Base-by-base conservation (phyloP, 1,140 invertebrate species). In the Ganaspis sp. region DNA sequence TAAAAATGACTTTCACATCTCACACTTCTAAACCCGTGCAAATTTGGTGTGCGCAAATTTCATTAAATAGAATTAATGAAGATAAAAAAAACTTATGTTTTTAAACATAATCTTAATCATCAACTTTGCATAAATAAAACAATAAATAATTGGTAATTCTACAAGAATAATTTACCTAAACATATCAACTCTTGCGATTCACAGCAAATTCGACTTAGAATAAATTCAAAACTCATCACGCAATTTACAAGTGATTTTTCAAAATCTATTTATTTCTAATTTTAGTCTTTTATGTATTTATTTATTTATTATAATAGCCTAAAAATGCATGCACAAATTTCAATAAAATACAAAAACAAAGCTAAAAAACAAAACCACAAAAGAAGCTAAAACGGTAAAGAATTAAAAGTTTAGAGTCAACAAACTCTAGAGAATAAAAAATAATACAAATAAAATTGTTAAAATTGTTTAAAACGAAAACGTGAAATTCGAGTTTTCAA, bases 11-110 rank as follows among this genome's bases (percentile, higher is more conserved):
- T 29, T 15, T 29, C 0, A 26, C 21, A 64, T 64, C 9, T 64
- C 15, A 64, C 4, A 29, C 4, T 64, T 29, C 11, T 64, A 64
- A 64, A 64, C 58, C 58, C 58, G 26, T 29, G 58, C 58, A 64
- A 64, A 64, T 29, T 83, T 81, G 76, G 40, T 49, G 79, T 73
- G 76, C 74, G 81, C 74, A 42, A 38, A 74, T 81, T 81, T 81
- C 81, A 54, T 78, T 81, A 73, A 37, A 37, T 15, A 37, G 17
- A 23, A 21, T 37, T 19, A 37, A 5, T 37, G n/a, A n/a, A n/a
- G 11, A 19, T 38, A n/a, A 42, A 38, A 15, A 38, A 15, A n/a
- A 64, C 23, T 64, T 23, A 1, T 64, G 23, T 26, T 34, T 5
- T 34, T 4, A 26, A 64, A 64, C 58, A 29, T 29, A 34, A 5